Conservation (phyloP, 23 tunicate species). For the Ciona savignyi region DNA sequence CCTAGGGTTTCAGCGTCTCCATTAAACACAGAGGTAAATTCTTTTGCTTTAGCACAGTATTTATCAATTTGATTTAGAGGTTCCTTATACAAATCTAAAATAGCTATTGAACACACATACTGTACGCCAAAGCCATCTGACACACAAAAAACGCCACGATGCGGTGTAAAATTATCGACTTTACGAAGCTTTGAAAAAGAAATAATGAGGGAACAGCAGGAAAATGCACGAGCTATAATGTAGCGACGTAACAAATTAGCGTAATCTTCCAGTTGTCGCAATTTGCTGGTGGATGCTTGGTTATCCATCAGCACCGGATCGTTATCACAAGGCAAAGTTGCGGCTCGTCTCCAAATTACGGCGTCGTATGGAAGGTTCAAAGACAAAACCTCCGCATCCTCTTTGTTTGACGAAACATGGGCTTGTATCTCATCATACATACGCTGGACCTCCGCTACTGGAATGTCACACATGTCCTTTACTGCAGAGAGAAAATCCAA, state of each 20-base stretch:
- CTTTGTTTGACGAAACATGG: slow-evolving; percentile 5
- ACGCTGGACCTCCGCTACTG: slow-evolving; percentile 12
- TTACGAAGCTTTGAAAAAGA: slow-evolving; percentile 21
- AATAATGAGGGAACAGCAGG: slow-evolving; percentile 62
- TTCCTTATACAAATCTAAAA: slow-evolving; percentile 60
- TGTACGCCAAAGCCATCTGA: slow-evolving; percentile 23
- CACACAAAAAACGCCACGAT: not conserved
- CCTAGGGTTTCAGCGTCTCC: not conserved
- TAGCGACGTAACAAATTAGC: slow-evolving; percentile 23
- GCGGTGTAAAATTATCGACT: not conserved
- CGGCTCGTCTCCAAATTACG: slow-evolving; percentile 24
- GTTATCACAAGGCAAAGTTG: not conserved
- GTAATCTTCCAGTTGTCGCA: not conserved
- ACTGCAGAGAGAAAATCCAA: slow-evolving; percentile 31
- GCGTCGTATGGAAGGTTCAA: slow-evolving; percentile 27
- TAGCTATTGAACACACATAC: slow-evolving; percentile 27
- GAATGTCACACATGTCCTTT: slow-evolving; percentile 31
- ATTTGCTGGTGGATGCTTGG: not conserved
- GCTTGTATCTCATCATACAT: slow-evolving; percentile 11
- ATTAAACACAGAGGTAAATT: not conserved
- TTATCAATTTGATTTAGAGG: slow-evolving; percentile 28
- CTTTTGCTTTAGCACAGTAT: slow-evolving; percentile 17
- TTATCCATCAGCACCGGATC: not conserved
- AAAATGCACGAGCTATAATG: slow-evolving; percentile 32
- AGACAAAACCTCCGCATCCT: slow-evolving; percentile 24